Percentiles rank a stretch among this genome's conserved stretches.
These are phyloP conservation scores for Fregata magnificens DNA, from an alignment of 2,113 vertebrate species.

Conservation along the genomic window DNA sequence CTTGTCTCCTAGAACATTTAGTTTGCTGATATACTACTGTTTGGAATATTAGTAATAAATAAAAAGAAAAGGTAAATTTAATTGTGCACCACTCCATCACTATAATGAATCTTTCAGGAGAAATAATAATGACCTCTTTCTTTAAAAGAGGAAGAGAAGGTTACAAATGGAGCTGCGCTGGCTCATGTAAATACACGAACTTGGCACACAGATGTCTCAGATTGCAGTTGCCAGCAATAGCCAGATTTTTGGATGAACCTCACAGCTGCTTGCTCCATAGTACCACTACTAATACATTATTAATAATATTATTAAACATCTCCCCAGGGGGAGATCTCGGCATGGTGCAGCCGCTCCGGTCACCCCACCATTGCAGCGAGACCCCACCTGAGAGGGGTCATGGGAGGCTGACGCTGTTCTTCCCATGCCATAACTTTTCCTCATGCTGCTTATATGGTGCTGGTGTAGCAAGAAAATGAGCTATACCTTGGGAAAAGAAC, in stretches of 20 bases:
- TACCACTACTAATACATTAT: not conserved
- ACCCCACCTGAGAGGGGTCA: not conserved
- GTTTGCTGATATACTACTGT: not conserved
- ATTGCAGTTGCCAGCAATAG: not conserved
- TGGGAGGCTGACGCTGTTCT: fast-evolving
- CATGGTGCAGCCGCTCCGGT: fast-evolving
- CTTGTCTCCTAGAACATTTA: not conserved
- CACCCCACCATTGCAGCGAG: not conserved
- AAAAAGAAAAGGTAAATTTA: not conserved
- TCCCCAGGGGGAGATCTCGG: fast-evolving
- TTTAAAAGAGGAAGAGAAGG: not conserved
- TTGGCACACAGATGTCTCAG: not conserved
- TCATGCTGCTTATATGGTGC: fast-evolving
- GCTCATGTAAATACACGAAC: not conserved
- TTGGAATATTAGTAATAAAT: not conserved
- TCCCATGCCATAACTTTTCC: fast-evolving
- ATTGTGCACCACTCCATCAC: not conserved
- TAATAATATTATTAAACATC: not conserved
- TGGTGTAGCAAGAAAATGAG: fast-evolving
- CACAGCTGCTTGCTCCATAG: not conserved
- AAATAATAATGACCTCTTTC: not conserved
- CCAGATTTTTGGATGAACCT: not conserved
- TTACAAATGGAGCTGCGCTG: not conserved
- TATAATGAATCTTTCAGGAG: not conserved
- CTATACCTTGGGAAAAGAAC: fast-evolving